Evolutionary conservation across 2,888 invertebrate species (phyloP), one percentile per base, ranked within the genome.

Genomic region (Drosophila nr. fundita): DNA sequence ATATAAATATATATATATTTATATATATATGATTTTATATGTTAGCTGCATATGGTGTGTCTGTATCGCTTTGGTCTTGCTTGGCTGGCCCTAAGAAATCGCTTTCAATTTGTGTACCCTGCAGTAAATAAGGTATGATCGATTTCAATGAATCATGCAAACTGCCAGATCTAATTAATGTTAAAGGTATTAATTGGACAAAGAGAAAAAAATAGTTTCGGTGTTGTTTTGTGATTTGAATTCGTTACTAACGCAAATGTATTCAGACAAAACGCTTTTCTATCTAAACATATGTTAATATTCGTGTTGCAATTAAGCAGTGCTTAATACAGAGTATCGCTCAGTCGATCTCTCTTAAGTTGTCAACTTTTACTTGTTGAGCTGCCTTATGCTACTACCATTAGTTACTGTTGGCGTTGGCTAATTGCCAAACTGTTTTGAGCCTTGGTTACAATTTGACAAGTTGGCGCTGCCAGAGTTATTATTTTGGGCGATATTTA

Each of bases 21-120:
- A 36, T 4, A 24, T 53, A 61, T 36, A 18, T 7, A 18, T 8
- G 13, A 34, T 50, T 52, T 45, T 57, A 60, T 36, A 58, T 64
- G 18, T 48, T 32, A 60, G 74, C 50, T 74, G 66, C 68, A 68
- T 69, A 53, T 50, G 8, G 36, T 59, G 54, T 59, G 38, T 50
- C 42, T 52, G 36, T 53, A 48, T 53, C 65, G 54, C 58, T 54
- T 45, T 76, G 42, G 84, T 78, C 58, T 73, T 77, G 69, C 70
- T 36, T 65, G 53, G 58, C 29, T 53, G 65, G 73, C 54, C 57
- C 67, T 53, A 69, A 42, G 63, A 76, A 72, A 84, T 67, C 72
- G 71, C 88, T 84, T 84, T 84, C 86, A 73, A 49, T 82, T 80
- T 78, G 40, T 13, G 49, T 66, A 76, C 80, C 59, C 72, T 68